Percentiles rank a stretch among this genome's conserved stretches.
These are phyloP conservation scores for Syrista parreyssii DNA, from an alignment of 2,888 invertebrate genomes.

Conservation along the genomic window DNA sequence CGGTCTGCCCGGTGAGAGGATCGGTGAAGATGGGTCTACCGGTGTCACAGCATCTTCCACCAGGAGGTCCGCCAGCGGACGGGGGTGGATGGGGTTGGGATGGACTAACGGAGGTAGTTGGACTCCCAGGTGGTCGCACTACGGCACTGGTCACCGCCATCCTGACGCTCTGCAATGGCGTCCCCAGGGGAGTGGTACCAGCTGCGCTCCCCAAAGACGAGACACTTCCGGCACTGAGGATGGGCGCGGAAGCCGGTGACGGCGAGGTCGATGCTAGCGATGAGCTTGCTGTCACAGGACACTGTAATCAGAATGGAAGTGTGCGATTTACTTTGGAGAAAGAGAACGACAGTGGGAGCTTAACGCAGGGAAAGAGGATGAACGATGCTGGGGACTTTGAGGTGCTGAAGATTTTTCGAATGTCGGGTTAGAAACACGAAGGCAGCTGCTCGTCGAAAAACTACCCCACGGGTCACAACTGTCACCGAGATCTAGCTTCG, in stretches of 20 bases:
- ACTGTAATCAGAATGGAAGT: constrained; percentile 46
- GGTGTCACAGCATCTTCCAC: constrained; percentile 86
- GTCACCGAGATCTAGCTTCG: constrained; percentile 8
- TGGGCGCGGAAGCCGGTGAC: constrained; percentile 52
- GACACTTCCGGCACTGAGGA: constrained; percentile 45
- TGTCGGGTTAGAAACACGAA: constrained; percentile 14
- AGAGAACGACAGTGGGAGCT: constrained; percentile 16
- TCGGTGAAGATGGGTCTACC: constrained; percentile 92
- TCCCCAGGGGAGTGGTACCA: constrained; percentile 50
- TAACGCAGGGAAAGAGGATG: not conserved
- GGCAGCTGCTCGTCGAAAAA: constrained; percentile 32
- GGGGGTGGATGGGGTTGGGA: constrained; percentile 68
- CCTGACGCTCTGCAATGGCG: constrained; percentile 68
- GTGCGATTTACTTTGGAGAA: constrained; percentile 3
- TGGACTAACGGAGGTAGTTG: constrained; percentile 68
- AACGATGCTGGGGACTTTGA: no score
- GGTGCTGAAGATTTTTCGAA: not conserved
- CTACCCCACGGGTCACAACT: constrained; percentile 14
- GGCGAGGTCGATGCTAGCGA: constrained; percentile 59
- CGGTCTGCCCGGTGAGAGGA: constrained; percentile 87
- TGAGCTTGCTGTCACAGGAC: constrained; percentile 63
- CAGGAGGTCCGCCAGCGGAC: constrained; percentile 61
- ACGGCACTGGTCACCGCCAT: constrained; percentile 69
- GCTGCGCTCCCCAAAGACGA: constrained; percentile 52
- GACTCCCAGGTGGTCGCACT: constrained; percentile 69